Evolutionary conservation across 2,113 vertebrate species (phyloP).

Genomic region (Phaethornis superciliosus): DNA sequence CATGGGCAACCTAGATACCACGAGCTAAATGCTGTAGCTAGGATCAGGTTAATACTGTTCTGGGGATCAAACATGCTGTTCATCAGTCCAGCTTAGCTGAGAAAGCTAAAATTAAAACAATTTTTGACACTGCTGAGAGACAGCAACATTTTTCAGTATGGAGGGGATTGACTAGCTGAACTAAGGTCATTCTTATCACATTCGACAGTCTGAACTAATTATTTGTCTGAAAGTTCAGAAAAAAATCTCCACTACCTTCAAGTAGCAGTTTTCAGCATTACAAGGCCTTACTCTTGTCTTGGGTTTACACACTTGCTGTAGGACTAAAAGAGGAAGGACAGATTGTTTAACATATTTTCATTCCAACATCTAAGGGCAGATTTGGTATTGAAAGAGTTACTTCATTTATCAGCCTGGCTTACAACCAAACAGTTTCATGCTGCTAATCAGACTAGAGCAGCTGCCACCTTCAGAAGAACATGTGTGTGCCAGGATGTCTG

Average conservation of each 20-base stretch:
- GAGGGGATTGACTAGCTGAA: background rate
- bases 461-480: slow-evolving; percentile 31
- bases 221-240: background rate
- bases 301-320: background rate
- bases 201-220: background rate
- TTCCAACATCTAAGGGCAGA: background rate
- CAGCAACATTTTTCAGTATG: background rate
- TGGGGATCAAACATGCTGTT: background rate
- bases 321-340: background rate
- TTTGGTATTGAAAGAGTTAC: background rate
- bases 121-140: background rate
- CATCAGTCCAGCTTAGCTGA: background rate
- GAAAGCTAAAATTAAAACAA: background rate
- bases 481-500: background rate
- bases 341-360: background rate
- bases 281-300: background rate
- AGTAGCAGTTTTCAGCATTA: background rate
- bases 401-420: slow-evolving; percentile 7
- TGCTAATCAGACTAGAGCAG: slow-evolving; percentile 48
- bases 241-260: background rate
- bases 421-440: background rate
- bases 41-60: background rate
- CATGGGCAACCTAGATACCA: background rate
- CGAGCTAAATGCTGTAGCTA: background rate
- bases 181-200: background rate